Evolutionary conservation across 92 coral and sea anemone species (phyloP).

Genomic region (Nematostella vectensis): DNA sequence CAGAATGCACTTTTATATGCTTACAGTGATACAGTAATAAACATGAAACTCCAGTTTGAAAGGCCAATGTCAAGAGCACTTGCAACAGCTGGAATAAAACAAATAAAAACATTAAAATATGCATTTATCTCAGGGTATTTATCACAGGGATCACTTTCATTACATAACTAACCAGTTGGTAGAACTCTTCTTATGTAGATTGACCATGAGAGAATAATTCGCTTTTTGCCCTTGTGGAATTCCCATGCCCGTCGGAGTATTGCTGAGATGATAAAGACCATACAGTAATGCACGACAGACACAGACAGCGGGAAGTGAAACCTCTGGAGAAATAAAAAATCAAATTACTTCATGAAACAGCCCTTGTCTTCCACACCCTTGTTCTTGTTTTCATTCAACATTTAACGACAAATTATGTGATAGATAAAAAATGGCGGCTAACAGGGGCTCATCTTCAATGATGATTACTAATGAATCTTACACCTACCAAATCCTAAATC

Average conservation of each 20-base stretch:
- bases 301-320: slow-evolving; percentile 86
- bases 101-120: background rate
- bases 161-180: slow-evolving; percentile 66
- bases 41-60: slow-evolving; percentile 97
- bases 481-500: no score
- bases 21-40: slow-evolving; percentile 88
- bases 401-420: no score
- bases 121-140: background rate
- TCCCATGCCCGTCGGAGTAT: slow-evolving; percentile 75
- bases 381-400: no score
- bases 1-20: no score
- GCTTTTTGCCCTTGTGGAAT: slow-evolving; percentile 48
- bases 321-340: slow-evolving; percentile 36
- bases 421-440: no score
- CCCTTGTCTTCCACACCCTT: no score
- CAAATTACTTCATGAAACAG: no score
- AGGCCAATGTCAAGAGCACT: slow-evolving; percentile 92
- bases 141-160: no score
- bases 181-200: slow-evolving; percentile 75
- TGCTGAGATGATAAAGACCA: slow-evolving; percentile 78
- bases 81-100: slow-evolving; percentile 70
- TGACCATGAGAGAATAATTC: slow-evolving; percentile 73
- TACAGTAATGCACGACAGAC: slow-evolving; percentile 76
- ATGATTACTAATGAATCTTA: no score
- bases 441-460: no score